A percentile compares a stretch with the other conserved stretches of the same genome.
Conservation (phyloP, 1,140 invertebrate genomes). For the Leptinotarsa undecemlineata region DNA sequence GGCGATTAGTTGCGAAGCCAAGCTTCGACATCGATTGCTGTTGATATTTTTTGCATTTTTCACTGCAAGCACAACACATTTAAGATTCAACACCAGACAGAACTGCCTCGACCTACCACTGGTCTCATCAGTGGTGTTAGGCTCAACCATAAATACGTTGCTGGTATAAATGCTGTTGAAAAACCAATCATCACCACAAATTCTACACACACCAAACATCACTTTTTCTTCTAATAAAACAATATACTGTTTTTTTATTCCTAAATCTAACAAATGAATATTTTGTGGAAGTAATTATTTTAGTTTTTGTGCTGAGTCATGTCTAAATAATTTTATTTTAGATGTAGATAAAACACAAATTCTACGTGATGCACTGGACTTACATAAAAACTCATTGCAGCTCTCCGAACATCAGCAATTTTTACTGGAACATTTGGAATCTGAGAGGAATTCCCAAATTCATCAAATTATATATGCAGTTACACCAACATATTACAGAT, state of each 20-base stretch:
- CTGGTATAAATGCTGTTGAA: background rate
- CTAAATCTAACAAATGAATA: conserved; percentile 42
- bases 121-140: too few species aligned
- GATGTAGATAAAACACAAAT: conserved; percentile 8
- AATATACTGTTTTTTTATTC: conserved; percentile 12
- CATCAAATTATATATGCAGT: conserved; percentile 80
- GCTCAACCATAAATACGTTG: too few species aligned
- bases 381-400: conserved; percentile 49
- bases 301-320: background rate
- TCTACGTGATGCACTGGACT: conserved; percentile 43
- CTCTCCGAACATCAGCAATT: conserved; percentile 48
- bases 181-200: background rate
- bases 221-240: background rate
- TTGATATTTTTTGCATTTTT: too few species aligned
- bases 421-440: conserved; percentile 43
- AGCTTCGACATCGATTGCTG: too few species aligned
- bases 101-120: too few species aligned
- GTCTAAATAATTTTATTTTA: conserved; percentile 2
- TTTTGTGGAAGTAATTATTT: background rate
- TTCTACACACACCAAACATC: too few species aligned
- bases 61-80: too few species aligned
- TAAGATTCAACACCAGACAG: too few species aligned
- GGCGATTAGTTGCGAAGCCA: too few species aligned
- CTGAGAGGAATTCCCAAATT: conserved; percentile 46
- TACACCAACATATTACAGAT: conserved; percentile 87